phyloP scores from a whole-genome alignment of 1,140 invertebrate genomes.

The Pissodes strobi region DNA sequence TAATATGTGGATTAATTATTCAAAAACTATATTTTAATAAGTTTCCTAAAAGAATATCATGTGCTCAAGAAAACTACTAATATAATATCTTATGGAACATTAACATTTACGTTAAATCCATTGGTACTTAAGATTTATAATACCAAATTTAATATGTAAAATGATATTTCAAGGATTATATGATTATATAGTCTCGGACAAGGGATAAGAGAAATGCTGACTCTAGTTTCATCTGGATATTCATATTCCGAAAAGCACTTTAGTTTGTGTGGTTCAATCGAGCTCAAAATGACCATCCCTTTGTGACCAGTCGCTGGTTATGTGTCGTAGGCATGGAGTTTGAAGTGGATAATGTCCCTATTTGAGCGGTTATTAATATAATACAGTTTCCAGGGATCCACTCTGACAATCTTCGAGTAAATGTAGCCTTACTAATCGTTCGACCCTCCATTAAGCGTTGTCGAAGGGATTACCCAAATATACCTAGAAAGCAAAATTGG shows the following conservation, averaged over 20 bases:
- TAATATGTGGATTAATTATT: no score
- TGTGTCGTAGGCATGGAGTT: neutral
- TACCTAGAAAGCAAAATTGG: no score
- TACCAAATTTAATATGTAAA: no score
- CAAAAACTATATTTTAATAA: no score
- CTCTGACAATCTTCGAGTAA: neutral
- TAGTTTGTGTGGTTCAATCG: slow-evolving; percentile 9
- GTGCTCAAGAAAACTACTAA: no score
- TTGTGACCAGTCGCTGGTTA: slow-evolving; percentile 1
- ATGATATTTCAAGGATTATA: neutral
- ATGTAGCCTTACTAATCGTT: neutral
- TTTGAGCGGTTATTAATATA: slow-evolving; percentile 8
- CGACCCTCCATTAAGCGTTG: neutral
- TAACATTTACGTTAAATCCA: no score
- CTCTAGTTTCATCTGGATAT: slow-evolving; percentile 15
- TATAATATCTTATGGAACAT: no score
- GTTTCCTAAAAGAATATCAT: no score
- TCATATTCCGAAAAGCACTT: slow-evolving; percentile 10
- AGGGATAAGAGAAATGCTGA: slow-evolving; percentile 16
- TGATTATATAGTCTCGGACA: slow-evolving; percentile 17
- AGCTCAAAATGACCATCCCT: neutral
- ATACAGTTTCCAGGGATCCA: neutral
- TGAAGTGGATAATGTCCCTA: slow-evolving; percentile 6
- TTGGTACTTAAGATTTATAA: no score
- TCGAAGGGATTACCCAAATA: neutral